A percentile compares a stretch with the other conserved stretches of the same genome.
Conservation (phyloP, 2,888 invertebrate species). For the Strigamia maritima region DNA sequence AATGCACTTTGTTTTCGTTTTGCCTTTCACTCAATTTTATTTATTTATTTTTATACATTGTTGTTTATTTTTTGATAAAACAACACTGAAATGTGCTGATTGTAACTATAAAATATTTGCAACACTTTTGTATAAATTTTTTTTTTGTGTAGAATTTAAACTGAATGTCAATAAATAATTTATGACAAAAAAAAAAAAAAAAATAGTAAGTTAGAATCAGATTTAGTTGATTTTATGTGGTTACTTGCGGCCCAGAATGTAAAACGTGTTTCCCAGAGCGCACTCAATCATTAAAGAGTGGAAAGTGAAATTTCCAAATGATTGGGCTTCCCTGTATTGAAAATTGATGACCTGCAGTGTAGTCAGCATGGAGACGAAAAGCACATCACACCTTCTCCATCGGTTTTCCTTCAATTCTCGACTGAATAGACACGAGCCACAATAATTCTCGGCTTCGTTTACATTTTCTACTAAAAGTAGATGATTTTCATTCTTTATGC, state of each 20-base stretch:
- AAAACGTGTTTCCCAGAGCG: background rate
- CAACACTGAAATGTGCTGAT: background rate
- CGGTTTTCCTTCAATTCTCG: background rate
- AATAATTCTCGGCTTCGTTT: background rate
- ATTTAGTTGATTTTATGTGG: background rate
- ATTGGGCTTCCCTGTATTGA: slow-evolving; percentile 16
- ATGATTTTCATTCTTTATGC: background rate
- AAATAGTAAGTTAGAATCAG: background rate
- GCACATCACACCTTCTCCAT: slow-evolving; percentile 2
- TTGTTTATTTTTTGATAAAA: background rate
- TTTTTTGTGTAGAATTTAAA: too few species aligned
- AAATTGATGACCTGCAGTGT: slow-evolving; percentile 28
- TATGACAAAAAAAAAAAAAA: too few species aligned
- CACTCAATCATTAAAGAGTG: slow-evolving; percentile 15
- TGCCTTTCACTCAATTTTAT: background rate
- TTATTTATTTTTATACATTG: background rate
- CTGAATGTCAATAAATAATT: too few species aligned
- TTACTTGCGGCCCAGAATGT: background rate
- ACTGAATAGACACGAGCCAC: background rate
- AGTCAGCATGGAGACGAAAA: slow-evolving; percentile 25
- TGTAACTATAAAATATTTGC: too few species aligned
- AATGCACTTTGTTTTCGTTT: background rate
- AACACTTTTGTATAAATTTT: too few species aligned
- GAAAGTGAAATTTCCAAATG: slow-evolving; percentile 24
- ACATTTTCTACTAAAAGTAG: background rate